These are phyloP conservation scores for rat (Rattus norvegicus) DNA, from an alignment of 2,113 vertebrate genomes.

Conservation along the genomic window DNA sequence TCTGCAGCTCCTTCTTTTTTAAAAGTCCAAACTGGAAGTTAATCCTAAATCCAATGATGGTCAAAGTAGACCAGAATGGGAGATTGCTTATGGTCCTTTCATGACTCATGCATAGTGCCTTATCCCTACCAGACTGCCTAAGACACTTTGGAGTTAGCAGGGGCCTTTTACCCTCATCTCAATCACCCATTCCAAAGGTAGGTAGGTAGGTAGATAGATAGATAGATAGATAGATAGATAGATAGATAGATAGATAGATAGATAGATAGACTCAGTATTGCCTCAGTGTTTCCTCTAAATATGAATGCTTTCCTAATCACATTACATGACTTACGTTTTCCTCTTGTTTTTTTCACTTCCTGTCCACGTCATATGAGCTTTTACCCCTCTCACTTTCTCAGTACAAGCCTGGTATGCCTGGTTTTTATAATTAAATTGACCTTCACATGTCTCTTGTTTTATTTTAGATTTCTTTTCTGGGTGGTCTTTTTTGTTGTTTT, in stretches of 20 bases:
- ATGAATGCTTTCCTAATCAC: neutral
- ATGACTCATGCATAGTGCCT: too few relatives aligned
- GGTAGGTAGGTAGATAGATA: too few relatives aligned
- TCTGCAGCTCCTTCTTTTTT: neutral
- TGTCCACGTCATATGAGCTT: neutral
- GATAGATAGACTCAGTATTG: neutral
- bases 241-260: neutral
- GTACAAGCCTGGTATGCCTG: neutral
- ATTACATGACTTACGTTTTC: neutral
- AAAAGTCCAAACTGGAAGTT: neutral
- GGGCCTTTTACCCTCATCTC: neutral
- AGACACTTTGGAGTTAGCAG: neutral
- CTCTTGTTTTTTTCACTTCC: constrained; percentile 44
- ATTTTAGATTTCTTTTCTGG: neutral
- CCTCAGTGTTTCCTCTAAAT: neutral
- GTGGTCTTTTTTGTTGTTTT: neutral
- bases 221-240: too few relatives aligned
- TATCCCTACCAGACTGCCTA: neutral
- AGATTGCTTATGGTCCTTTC: neutral
- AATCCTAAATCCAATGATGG: neutral
- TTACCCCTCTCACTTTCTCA: neutral
- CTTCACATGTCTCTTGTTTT: neutral
- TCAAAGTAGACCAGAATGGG: neutral
- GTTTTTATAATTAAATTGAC: neutral
- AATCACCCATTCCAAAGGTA: neutral